phyloP scores from a whole-genome alignment of 2,888 invertebrate species.

The Drosophila putrida region DNA sequence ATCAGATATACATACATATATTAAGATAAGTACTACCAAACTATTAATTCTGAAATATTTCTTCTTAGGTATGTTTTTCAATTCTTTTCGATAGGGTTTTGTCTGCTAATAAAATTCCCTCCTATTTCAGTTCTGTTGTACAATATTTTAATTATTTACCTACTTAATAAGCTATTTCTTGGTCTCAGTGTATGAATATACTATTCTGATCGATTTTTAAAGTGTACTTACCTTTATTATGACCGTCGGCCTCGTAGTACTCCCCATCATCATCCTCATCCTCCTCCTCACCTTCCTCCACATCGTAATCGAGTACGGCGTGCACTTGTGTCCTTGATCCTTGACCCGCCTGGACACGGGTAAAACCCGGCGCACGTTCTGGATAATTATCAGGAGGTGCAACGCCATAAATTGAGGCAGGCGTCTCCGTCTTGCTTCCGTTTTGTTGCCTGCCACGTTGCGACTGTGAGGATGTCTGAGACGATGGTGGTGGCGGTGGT shows the following conservation, averaged over 20 bases:
- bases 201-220: no score
- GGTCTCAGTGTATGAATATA: background rate
- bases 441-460: conserved; percentile 47
- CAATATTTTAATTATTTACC: no score
- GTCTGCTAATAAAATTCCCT: no score
- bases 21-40: no score
- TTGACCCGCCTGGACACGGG: conserved; percentile 88
- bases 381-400: conserved; percentile 83
- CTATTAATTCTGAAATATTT: no score
- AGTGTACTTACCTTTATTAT: conserved; percentile 66
- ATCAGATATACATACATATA: no score
- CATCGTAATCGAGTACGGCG: conserved; percentile 85
- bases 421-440: conserved; percentile 62
- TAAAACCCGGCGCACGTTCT: conserved; percentile 88
- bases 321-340: conserved; percentile 86
- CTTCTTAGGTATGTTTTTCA: no score
- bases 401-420: conserved; percentile 66
- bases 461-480: conserved; percentile 10
- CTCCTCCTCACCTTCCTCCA: conserved; percentile 84
- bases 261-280: conserved; percentile 82
- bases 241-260: conserved; percentile 81
- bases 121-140: no score
- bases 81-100: no score
- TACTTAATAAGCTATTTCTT: background rate
- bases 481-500: conserved; percentile 31